Percentiles rank a stretch among this genome's conserved stretches.
Evolutionary conservation across 2,888 invertebrate species (phyloP).

Genomic region (Eustalomyia histrio): DNA sequence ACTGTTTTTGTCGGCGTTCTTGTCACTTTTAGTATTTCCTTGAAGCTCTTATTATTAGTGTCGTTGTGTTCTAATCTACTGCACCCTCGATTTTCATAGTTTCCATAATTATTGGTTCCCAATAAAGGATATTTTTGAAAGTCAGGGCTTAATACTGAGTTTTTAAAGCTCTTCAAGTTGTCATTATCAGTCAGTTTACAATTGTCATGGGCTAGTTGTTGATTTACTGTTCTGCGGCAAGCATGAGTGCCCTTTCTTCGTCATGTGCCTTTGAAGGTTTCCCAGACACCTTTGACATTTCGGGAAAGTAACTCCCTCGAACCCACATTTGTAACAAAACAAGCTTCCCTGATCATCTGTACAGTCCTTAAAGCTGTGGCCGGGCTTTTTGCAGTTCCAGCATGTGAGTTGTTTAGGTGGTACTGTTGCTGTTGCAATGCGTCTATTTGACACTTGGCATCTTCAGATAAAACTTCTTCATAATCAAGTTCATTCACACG

Average conservation of each 20-base stretch:
- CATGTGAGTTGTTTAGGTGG: not conserved
- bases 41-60: no score
- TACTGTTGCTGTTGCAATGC: not conserved
- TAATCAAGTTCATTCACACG: no score
- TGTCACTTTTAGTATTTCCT: no score
- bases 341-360: not conserved
- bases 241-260: constrained; percentile 13
- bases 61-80: no score
- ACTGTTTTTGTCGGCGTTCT: no score
- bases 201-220: no score
- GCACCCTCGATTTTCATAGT: no score
- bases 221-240: constrained; percentile 12
- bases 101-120: no score
- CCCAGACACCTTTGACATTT: constrained; percentile 24
- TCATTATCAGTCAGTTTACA: no score
- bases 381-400: constrained; percentile 23
- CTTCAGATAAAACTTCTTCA: not conserved
- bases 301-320: not conserved
- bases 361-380: constrained; percentile 29
- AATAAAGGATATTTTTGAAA: no score
- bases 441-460: not conserved
- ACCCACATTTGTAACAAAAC: constrained; percentile 14
- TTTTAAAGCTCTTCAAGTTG: no score
- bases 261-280: constrained; percentile 26
- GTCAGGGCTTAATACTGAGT: no score